These are phyloP conservation scores for Scomber scombrus DNA, from an alignment of 2,113 vertebrate genomes.

Conservation along the genomic window DNA sequence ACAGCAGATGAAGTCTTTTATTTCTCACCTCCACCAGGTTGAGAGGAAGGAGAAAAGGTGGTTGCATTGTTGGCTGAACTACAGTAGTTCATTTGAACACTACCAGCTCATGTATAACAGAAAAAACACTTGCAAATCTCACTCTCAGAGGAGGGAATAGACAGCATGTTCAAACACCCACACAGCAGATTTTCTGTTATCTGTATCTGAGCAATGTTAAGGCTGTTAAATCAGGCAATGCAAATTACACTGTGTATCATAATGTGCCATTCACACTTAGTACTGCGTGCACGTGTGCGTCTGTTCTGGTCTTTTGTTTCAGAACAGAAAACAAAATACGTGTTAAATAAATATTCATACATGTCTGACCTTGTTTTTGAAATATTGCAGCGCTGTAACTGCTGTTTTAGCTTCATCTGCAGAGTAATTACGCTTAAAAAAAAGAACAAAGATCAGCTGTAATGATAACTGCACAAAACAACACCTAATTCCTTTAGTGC, in stretches of 20 bases:
- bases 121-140: constrained; percentile 36
- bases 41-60: background rate
- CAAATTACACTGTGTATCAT: constrained; percentile 34
- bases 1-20: background rate
- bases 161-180: constrained; percentile 68
- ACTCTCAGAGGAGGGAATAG: constrained; percentile 37
- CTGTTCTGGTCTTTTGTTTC: constrained; percentile 11
- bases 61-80: constrained; percentile 31
- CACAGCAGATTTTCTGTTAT: constrained; percentile 77
- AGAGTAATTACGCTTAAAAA: constrained; percentile 21
- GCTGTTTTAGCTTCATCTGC: constrained; percentile 21
- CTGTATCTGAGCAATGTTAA: constrained; percentile 33
- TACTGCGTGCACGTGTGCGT: constrained; percentile 2
- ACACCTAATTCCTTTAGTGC: constrained; percentile 1
- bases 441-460: constrained; percentile 31
- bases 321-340: background rate
- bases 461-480: constrained; percentile 34
- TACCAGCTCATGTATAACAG: constrained; percentile 48
- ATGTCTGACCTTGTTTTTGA: constrained; percentile 32
- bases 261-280: constrained; percentile 15
- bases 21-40: constrained; percentile 28
- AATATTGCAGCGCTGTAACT: background rate
- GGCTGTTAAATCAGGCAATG: constrained; percentile 33
- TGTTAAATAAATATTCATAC: constrained; percentile 27
- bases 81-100: constrained; percentile 26